Evolutionary conservation across 1,140 invertebrate species (phyloP).

Genomic region (Drosophila lowei): DNA sequence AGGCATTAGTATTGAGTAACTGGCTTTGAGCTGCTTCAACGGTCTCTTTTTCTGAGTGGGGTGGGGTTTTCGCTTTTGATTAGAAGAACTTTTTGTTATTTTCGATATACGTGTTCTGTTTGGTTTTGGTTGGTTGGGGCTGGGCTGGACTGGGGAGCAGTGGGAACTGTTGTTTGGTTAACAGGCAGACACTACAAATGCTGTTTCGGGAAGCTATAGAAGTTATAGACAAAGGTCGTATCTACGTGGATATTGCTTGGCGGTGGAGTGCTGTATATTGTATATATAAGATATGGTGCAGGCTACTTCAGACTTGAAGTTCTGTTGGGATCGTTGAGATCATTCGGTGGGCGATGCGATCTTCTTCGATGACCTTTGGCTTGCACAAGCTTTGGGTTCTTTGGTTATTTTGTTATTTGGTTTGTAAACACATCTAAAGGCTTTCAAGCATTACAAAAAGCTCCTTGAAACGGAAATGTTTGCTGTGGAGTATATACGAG

Average conservation of each 20-base stretch:
- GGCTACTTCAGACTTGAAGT: slow-evolving; percentile 13
- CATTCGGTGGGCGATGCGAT: slow-evolving; percentile 17
- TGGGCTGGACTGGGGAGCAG: slow-evolving; percentile 26
- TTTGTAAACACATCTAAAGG: slow-evolving; percentile 48
- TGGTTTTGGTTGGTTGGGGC: slow-evolving; percentile 32
- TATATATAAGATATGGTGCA: slow-evolving; percentile 29
- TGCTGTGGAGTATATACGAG: slow-evolving; percentile 19
- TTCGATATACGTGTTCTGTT: slow-evolving; percentile 62
- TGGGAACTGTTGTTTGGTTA: slow-evolving; percentile 46
- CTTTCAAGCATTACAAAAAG: slow-evolving; percentile 68
- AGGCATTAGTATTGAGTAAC: slow-evolving; percentile 26
- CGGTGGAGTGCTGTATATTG: slow-evolving; percentile 25
- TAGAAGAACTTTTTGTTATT: slow-evolving; percentile 62
- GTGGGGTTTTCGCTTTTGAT: slow-evolving; percentile 42
- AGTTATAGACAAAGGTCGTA: slow-evolving; percentile 45
- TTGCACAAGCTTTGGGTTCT: slow-evolving; percentile 21
- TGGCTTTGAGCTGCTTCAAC: slow-evolving; percentile 7
- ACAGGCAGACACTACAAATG: slow-evolving; percentile 62
- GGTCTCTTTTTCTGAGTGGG: slow-evolving; percentile 32
- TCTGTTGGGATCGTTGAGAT: slow-evolving; percentile 36
- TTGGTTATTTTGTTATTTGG: slow-evolving; percentile 6
- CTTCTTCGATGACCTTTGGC: slow-evolving; percentile 3
- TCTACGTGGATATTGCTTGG: slow-evolving; percentile 31
- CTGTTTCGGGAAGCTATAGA: slow-evolving; percentile 49
- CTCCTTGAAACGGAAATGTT: slow-evolving; percentile 38